These are phyloP conservation scores for Paguma larvata DNA, from an alignment of 2,797 vertebrate genomes.

Conservation along the genomic window DNA sequence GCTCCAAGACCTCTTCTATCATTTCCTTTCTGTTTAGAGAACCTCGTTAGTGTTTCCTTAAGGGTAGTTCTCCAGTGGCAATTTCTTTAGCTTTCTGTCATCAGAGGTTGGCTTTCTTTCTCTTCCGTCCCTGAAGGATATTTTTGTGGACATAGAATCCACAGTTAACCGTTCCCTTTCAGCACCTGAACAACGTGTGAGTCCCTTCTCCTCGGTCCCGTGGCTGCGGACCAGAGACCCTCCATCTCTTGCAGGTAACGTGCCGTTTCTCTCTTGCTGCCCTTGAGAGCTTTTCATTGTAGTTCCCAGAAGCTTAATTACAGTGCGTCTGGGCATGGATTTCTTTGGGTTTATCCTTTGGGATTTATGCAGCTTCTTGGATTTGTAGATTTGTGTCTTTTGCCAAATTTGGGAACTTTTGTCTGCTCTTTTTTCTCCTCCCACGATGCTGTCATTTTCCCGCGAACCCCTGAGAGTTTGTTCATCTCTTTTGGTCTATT, in stretches of 20 bases:
- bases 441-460: rapidly evolving
- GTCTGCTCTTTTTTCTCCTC: neutral
- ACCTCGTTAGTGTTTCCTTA: neutral
- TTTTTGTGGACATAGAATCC: neutral
- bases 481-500: too few relatives aligned
- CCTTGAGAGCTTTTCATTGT: too few relatives aligned
- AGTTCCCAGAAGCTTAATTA: neutral
- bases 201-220: rapidly evolving
- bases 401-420: neutral
- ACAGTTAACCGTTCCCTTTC: rapidly evolving
- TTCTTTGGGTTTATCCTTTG: neutral
- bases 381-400: neutral
- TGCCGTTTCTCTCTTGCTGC: neutral
- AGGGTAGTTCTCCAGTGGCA: neutral
- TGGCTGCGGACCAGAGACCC: neutral
- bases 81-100: too few relatives aligned
- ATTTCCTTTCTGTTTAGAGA: neutral
- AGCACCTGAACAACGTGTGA: neutral
- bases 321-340: neutral
- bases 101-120: neutral
- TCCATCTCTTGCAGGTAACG: neutral
- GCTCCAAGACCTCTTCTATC: neutral
- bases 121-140: neutral
- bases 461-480: neutral
- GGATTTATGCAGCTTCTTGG: neutral